Evolutionary conservation across 2,888 invertebrate genomes (phyloP), one percentile per base, ranked within the genome.

Genomic region (Ennomos quercinarius): DNA sequence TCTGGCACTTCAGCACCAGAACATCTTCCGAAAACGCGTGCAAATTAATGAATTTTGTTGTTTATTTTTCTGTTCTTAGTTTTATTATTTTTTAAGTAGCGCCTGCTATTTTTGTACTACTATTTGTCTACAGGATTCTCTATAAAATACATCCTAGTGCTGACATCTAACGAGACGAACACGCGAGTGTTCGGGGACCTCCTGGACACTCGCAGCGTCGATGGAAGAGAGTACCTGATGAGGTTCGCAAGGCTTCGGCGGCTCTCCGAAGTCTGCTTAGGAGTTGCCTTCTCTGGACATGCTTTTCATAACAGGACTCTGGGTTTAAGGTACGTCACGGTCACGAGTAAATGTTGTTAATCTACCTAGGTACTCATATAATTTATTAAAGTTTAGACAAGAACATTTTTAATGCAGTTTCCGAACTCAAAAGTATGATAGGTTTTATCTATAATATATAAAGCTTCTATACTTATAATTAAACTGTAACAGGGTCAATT

Each of bases 261-360:
- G 0, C 73, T 93, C 2, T 86, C 87, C 3, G 91, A 93, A 61
- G 93, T 93, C 37, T 94, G 94, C 56, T 77, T 93, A 6, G 93
- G 93, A 0, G 84, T 93, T 0, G 90, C 91, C 0, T 93, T 93
- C 72, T 93, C 93, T 0, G 93, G 93, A 9, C 91, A 92, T 50
- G 88, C 91, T 1, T 93, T 93, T 54, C 73, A 84, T 57, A 89
- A 92, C 48, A 81, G 88, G 52, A 91, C 91, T n/a, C 74, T 91
- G 39, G 91, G 91, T 4, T 67, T 91, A 46, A 91, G 91, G 91
- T 90, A 64, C n/a, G n/a, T n/a, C n/a, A n/a, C n/a, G n/a, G n/a
- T n/a, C n/a, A 17, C 17, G 17, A 17, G 17, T 17, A 17, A 55
- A 1, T n/a, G n/a, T n/a, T n/a, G n/a, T n/a, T n/a, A n/a, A n/a